Conservation (phyloP, 2,113 vertebrate genomes). For the Phylloscopus whistleri region DNA sequence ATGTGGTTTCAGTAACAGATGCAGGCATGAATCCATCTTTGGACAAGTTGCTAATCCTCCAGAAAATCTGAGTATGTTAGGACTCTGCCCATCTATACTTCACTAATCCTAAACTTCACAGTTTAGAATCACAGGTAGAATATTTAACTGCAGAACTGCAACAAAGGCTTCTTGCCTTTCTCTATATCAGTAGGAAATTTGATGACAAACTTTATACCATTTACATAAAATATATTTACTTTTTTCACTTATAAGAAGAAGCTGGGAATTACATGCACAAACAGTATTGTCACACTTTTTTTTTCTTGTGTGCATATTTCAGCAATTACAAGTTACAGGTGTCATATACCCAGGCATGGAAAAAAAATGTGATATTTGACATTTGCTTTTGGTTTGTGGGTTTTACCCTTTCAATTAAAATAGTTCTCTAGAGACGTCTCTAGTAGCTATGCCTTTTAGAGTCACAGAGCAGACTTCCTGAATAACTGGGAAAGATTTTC, state of each 20-base stretch:
- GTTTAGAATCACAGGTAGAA: not conserved
- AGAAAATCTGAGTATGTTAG: not conserved
- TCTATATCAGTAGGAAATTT: not conserved
- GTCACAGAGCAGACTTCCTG: not conserved
- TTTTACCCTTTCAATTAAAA: not conserved
- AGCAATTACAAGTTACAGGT: not conserved
- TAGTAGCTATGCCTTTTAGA: not conserved
- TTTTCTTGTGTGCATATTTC: not conserved
- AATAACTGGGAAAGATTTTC: not conserved
- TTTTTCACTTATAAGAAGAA: not conserved
- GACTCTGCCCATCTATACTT: not conserved
- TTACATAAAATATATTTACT: not conserved
- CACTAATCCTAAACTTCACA: not conserved
- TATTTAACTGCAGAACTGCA: not conserved
- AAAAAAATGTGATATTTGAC: not conserved
- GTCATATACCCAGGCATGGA: not conserved
- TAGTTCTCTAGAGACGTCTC: not conserved
- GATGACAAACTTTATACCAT: not conserved
- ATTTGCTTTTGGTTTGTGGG: not conserved
- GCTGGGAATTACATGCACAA: not conserved
- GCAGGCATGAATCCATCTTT: not conserved
- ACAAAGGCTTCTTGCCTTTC: not conserved
- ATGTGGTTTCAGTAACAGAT: not conserved
- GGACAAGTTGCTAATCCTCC: not conserved
- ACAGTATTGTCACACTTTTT: not conserved